phyloP scores from a whole-genome alignment of 2,797 vertebrate genomes.

The Girardinus metallicus region DNA sequence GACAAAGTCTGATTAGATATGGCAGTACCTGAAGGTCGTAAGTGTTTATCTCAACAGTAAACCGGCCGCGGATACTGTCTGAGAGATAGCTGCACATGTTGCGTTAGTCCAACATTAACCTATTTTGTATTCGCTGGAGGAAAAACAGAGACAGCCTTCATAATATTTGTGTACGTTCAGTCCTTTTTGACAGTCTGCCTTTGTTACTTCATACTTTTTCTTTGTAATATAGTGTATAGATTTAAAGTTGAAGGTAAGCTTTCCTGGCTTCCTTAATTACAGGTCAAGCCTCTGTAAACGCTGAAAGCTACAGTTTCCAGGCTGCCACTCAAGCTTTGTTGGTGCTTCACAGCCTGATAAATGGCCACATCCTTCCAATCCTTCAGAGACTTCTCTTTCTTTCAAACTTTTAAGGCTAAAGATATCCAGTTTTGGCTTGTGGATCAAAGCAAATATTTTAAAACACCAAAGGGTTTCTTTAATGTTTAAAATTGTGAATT shows the following conservation, averaged over 20 bases:
- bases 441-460: not conserved
- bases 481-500: not conserved
- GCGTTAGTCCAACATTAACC: not conserved
- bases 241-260: not conserved
- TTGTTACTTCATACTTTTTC: not conserved
- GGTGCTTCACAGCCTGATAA: not conserved
- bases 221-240: not conserved
- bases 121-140: not conserved
- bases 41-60: slow-evolving; percentile 8
- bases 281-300: slow-evolving; percentile 15
- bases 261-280: not conserved
- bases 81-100: slow-evolving; percentile 6
- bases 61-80: slow-evolving; percentile 2
- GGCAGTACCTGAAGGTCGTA: not conserved
- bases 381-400: slow-evolving; percentile 1
- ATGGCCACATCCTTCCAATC: not conserved
- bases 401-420: not conserved
- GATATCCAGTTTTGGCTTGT: not conserved
- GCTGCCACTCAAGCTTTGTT: slow-evolving; percentile 13
- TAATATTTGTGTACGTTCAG: not conserved
- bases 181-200: not conserved
- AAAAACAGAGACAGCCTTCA: not conserved
- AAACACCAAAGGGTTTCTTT: not conserved
- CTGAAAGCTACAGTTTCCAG: not conserved
- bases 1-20: slow-evolving; percentile 12